A percentile compares a stretch with the other conserved stretches of the same genome.
Conservation (phyloP, 2,888 invertebrate species). For the Lepidonotus clava region DNA sequence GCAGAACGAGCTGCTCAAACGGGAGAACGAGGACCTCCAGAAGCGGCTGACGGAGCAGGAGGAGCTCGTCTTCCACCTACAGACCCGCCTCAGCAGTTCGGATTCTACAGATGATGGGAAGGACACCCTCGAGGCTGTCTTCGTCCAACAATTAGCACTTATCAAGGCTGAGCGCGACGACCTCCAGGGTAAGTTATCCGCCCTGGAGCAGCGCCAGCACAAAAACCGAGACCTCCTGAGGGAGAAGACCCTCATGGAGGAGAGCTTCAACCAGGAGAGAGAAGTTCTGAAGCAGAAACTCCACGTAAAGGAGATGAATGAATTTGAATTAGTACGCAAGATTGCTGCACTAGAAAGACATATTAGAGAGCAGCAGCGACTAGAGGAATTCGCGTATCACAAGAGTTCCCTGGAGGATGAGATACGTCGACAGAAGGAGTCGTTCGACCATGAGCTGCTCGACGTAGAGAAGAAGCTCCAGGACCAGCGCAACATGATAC, state of each 20-base stretch:
- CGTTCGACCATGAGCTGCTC: constrained; percentile 72
- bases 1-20: constrained; percentile 69
- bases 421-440: constrained; percentile 72
- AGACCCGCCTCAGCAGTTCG: constrained; percentile 65
- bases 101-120: constrained; percentile 41
- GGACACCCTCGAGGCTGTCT: constrained; percentile 61
- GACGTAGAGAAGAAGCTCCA: constrained; percentile 71
- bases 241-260: constrained; percentile 69
- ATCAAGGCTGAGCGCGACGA: constrained; percentile 73
- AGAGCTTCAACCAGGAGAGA: constrained; percentile 70
- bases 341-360: constrained; percentile 67
- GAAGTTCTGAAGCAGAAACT: constrained; percentile 69
- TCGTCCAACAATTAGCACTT: constrained; percentile 70
- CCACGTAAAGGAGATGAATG: constrained; percentile 69
- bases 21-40: constrained; percentile 71
- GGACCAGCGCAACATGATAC: constrained; percentile 60
- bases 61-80: constrained; percentile 68
- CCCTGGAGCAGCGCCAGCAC: constrained; percentile 65
- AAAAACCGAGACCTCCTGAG: constrained; percentile 66
- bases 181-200: constrained; percentile 68
- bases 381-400: constrained; percentile 73
- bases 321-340: constrained; percentile 65
- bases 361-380: constrained; percentile 68
- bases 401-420: constrained; percentile 73
- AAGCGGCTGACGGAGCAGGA: constrained; percentile 72